phyloP scores from a whole-genome alignment of 1,140 invertebrate genomes.

The Meloidogyne chitwoodi region DNA sequence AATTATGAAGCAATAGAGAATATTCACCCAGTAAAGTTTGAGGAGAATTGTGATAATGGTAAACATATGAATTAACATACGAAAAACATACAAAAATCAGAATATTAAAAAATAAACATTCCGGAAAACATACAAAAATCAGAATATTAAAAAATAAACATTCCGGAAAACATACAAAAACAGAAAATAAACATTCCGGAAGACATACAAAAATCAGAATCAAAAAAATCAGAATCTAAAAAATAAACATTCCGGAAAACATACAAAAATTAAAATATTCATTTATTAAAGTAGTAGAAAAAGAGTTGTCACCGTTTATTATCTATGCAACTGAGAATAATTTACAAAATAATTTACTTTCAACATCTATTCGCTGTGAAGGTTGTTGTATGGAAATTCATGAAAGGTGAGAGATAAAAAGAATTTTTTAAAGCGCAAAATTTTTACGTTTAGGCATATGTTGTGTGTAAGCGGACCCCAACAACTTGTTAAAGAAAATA shows the following conservation, averaged over 20 bases:
- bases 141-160: neutral
- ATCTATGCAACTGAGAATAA: neutral
- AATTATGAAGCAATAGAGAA: too few species aligned
- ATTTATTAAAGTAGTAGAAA: too few species aligned
- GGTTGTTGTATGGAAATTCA: constrained; percentile 6
- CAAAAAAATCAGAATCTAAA: too few species aligned
- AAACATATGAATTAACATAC: neutral
- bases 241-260: neutral
- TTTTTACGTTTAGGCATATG: constrained; percentile 1
- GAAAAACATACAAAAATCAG: too few species aligned
- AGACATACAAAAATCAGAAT: too few species aligned
- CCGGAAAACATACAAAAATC: neutral
- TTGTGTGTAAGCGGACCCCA: neutral
- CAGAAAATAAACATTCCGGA: neutral
- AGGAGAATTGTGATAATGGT: neutral
- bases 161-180: neutral
- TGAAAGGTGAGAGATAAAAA: neutral
- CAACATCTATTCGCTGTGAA: neutral
- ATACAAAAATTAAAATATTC: too few species aligned
- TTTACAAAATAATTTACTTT: neutral
- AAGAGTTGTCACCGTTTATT: neutral
- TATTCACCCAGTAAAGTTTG: neutral
- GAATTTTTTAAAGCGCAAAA: neutral
- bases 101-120: neutral
- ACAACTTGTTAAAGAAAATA: neutral